Evolutionary conservation across 2,888 invertebrate genomes (phyloP).

Genomic region (Cephus pygmeus): DNA sequence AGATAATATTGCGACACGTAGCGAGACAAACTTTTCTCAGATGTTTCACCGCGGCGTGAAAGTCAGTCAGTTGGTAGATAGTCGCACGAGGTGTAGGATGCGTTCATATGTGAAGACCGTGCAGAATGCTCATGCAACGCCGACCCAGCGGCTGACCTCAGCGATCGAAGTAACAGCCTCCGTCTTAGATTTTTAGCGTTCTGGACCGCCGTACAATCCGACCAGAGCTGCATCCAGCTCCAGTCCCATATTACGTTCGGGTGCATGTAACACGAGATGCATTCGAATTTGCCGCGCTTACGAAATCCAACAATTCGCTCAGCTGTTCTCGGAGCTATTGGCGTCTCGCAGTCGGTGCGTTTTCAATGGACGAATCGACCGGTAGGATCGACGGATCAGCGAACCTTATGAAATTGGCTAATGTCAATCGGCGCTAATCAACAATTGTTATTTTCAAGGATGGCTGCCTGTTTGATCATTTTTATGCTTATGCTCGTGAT

Average conservation of each 20-base stretch:
- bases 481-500: too few relatives aligned
- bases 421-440: slow-evolving; percentile 23
- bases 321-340: too few relatives aligned
- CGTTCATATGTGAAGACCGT: slow-evolving; percentile 45
- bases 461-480: too few relatives aligned
- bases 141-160: slow-evolving; percentile 47
- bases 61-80: slow-evolving; percentile 18
- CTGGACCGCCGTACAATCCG: not conserved
- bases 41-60: slow-evolving; percentile 28
- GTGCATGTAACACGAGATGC: too few relatives aligned
- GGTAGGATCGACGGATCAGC: too few relatives aligned
- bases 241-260: too few relatives aligned
- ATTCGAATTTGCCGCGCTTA: too few relatives aligned
- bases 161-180: slow-evolving; percentile 32
- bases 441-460: not conserved
- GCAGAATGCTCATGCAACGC: slow-evolving; percentile 46
- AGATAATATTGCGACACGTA: too few relatives aligned
- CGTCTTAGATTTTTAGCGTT: slow-evolving; percentile 40
- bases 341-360: too few relatives aligned
- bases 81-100: slow-evolving; percentile 37
- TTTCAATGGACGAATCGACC: too few relatives aligned
- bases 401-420: slow-evolving; percentile 13
- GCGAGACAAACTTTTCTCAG: slow-evolving; percentile 9
- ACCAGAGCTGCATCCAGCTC: too few relatives aligned
- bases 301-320: too few relatives aligned